Conservation (phyloP, 2,113 vertebrate species). For the Terrapene triunguis region DNA sequence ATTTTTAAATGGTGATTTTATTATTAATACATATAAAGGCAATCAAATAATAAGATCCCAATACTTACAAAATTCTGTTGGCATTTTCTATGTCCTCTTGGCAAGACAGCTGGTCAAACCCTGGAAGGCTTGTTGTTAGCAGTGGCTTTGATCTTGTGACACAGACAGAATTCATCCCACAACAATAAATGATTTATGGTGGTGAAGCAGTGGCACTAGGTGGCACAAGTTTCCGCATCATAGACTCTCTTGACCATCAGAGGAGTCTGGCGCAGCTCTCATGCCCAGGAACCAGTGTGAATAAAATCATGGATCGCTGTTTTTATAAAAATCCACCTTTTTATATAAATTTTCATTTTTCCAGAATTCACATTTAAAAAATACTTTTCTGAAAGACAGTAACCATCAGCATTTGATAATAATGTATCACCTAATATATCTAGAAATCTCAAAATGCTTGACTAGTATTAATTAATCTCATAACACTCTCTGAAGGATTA, state of each 20-base stretch:
- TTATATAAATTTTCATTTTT: background rate
- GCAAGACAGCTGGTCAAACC: background rate
- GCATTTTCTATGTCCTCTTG: background rate
- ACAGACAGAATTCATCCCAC: background rate
- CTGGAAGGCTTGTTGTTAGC: background rate
- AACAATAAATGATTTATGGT: background rate
- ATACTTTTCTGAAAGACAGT: background rate
- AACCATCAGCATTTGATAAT: background rate
- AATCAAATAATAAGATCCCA: background rate
- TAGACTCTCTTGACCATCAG: background rate
- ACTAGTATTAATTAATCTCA: background rate
- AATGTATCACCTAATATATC: fast-evolving
- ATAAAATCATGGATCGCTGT: background rate
- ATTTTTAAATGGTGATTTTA: slow-evolving; percentile 9
- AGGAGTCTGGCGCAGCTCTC: background rate
- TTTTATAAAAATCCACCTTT: background rate
- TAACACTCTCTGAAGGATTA: background rate
- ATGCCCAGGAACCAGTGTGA: background rate
- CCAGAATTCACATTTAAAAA: background rate
- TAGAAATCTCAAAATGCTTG: background rate
- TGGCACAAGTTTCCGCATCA: background rate
- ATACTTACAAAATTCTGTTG: background rate
- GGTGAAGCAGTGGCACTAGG: background rate
- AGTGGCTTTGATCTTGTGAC: background rate
- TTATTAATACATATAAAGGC: background rate